Evolutionary conservation across 1,140 invertebrate species (phyloP).

Genomic region (Zaprionus lachaisei): DNA sequence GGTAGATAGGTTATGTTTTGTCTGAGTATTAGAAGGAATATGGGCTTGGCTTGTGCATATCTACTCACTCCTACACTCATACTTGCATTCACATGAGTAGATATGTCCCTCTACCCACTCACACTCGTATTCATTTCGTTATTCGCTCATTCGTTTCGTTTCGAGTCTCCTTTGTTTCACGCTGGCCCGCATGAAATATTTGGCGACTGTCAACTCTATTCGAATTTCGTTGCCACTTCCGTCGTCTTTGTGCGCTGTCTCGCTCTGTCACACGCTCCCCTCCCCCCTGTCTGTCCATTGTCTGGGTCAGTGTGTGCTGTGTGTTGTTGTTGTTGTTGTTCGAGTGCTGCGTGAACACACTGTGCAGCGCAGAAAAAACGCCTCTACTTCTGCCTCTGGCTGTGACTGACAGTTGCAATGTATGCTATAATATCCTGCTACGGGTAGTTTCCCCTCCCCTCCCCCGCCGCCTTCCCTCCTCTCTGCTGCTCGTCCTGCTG

Average conservation of each 20-base stretch:
- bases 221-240: conserved; percentile 53
- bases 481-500: neutral
- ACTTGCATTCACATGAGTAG: conserved; percentile 5
- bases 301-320: conserved; percentile 14
- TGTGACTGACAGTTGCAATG: conserved; percentile 81
- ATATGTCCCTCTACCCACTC: neutral
- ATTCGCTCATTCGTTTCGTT: conserved; percentile 14
- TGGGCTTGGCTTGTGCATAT: neutral
- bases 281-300: conserved; percentile 4
- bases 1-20: neutral
- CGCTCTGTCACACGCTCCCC: conserved; percentile 12
- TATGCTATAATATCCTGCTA: conserved; percentile 77
- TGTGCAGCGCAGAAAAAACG: conserved; percentile 25
- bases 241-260: conserved; percentile 26
- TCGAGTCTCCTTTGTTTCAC: conserved; percentile 61
- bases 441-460: neutral
- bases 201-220: conserved; percentile 68
- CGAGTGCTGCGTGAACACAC: conserved; percentile 74
- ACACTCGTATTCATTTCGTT: conserved; percentile 2
- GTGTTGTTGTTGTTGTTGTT: conserved; percentile 31
- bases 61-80: neutral
- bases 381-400: conserved; percentile 19
- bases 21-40: neutral
- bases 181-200: conserved; percentile 71
- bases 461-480: neutral